Base-by-base conservation (phyloP, 2,888 invertebrate genomes). In the Thecophora atra region DNA sequence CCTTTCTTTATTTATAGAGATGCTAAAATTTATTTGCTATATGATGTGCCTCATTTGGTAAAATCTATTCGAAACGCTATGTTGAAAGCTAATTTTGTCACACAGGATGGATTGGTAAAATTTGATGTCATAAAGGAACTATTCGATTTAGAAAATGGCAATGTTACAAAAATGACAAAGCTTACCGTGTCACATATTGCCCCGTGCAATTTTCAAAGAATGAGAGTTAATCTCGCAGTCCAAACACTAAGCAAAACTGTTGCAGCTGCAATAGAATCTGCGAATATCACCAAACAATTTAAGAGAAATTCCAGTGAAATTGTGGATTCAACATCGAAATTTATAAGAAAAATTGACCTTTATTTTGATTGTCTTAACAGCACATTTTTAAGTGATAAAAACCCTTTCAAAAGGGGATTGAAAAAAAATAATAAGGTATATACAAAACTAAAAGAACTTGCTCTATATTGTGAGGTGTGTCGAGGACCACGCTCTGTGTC, bases 1-100 rank as follows among this genome's bases (percentile, higher is more conserved):
- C 68, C 37, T 42, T 67, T 21, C 24, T 21, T 60, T 42, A n/a
- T 42, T 6, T 15, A 64, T 37, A 47, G 37, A n/a, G 26, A 11
- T 65, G 47, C 24, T 21, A 73, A 74, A 58, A 37, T 65, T 30
- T 66, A 70, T 64, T 15, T 69, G 42, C 44, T 68, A 51, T 69
- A 15, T 58, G 71, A 71, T 71, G 37, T 56, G 15, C 58, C 66
- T 1, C 71, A 71, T 66, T 58, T 71, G 4, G n/a, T 71, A 26
- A 71, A 71, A 56, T 71, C 66, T 4, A 7, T 71, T 5, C 37
- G 71, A 58, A 71, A 51, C 26, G 65, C 67, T 3, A 11, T 64
- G 19, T 47, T 64, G 5, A 66, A 63, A 15, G 63, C 37, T 21
- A 47, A 28, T 63, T 47, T 73, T 60, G 44, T 56, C 56, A 62